Percentiles rank a stretch among this genome's conserved stretches.
phyloP scores from a whole-genome alignment of 2,888 invertebrate species.

The Ashinkailepas kermadecensis region DNA sequence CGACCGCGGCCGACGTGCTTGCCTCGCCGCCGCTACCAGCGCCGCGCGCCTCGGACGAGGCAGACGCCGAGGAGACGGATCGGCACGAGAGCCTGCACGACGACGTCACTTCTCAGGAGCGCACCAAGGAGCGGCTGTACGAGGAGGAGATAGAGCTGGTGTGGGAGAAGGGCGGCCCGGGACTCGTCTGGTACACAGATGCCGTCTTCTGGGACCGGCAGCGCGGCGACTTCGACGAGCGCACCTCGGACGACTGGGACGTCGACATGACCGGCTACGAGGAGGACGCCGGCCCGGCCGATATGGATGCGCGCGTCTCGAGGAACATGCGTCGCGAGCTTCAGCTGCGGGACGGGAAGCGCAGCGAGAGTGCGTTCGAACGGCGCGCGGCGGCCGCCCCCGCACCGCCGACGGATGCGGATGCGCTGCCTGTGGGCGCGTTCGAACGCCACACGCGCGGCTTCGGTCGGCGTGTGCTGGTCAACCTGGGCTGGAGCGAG shows the following conservation, averaged over 20 bases:
- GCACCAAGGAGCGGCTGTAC: constrained; percentile 46
- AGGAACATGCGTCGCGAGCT: constrained; percentile 44
- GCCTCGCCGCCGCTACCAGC: neutral
- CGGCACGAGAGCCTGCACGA: constrained; percentile 47
- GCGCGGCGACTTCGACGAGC: constrained; percentile 49
- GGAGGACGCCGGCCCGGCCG: constrained; percentile 38
- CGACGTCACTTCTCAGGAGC: constrained; percentile 45
- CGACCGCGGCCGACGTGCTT: neutral
- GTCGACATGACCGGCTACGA: constrained; percentile 50
- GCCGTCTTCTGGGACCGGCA: constrained; percentile 48
- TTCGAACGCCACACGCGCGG: constrained; percentile 46
- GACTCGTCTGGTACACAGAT: constrained; percentile 52
- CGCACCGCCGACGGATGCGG: neutral
- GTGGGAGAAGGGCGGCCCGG: constrained; percentile 54
- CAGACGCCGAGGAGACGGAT: constrained; percentile 50
- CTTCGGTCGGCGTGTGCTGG: constrained; percentile 45
- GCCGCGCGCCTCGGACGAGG: constrained; percentile 38
- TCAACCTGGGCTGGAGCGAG: constrained; percentile 48
- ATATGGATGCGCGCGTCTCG: constrained; percentile 45
- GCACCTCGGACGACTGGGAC: constrained; percentile 52
- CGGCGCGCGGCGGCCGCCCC: constrained; percentile 19
- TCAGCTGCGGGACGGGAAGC: constrained; percentile 27
- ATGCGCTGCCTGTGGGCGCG: constrained; percentile 38
- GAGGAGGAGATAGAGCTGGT: constrained; percentile 43
- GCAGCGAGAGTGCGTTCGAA: constrained; percentile 28